phyloP scores from a whole-genome alignment of 2,797 vertebrate species.

The Leontocebus nigricollis region DNA sequence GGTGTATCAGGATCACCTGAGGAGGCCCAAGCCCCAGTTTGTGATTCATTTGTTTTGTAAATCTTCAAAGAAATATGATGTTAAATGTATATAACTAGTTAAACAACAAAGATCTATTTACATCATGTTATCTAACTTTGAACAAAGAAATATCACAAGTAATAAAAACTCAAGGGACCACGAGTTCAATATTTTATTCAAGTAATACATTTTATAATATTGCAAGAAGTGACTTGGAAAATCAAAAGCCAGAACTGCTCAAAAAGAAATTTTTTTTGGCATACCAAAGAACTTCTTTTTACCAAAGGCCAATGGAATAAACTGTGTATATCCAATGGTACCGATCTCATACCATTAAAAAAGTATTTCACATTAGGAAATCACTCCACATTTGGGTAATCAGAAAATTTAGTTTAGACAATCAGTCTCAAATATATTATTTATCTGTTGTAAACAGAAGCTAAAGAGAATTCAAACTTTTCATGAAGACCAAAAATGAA shows the following conservation, averaged over 20 bases:
- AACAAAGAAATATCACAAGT: not conserved
- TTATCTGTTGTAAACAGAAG: not conserved
- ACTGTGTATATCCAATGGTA: not conserved
- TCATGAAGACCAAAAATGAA: not conserved
- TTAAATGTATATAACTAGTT: not conserved
- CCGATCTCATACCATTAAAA: not conserved
- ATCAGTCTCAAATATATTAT: not conserved
- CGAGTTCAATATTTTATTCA: not conserved
- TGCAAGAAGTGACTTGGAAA: not conserved
- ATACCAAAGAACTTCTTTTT: not conserved
- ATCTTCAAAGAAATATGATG: not conserved
- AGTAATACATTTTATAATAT: not conserved
- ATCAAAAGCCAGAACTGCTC: not conserved
- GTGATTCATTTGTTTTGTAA: not conserved
- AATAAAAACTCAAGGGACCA: not conserved
- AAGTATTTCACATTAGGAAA: not conserved
- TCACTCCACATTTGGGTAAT: not conserved
- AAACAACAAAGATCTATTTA: not conserved
- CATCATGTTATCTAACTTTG: not conserved
- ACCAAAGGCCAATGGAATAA: not conserved
- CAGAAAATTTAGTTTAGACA: not conserved
- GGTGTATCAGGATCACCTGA: not conserved
- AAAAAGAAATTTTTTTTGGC: not conserved
- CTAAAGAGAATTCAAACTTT: not conserved
- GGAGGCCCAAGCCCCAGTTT: not conserved